These are phyloP conservation scores for Mythimna vitellina DNA, from an alignment of 2,888 invertebrate species.

Conservation along the genomic window DNA sequence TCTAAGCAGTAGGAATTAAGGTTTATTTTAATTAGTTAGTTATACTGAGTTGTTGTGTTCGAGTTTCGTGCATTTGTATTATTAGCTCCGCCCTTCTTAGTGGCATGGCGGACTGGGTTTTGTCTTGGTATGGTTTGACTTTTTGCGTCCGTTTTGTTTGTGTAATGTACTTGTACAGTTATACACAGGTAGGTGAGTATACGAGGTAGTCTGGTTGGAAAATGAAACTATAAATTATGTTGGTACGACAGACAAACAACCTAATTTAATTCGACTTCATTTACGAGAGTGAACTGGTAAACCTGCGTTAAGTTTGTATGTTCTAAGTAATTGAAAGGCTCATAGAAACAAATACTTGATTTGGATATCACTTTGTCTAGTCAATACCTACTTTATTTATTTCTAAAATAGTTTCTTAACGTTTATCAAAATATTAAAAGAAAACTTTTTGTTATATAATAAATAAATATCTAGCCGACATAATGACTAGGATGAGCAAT, in stretches of 20 bases:
- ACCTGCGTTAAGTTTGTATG: not conserved
- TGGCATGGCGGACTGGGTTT: conserved; percentile 86
- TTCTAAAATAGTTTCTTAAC: not conserved
- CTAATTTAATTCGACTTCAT: conserved; percentile 10
- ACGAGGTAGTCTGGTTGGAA: conserved; percentile 19
- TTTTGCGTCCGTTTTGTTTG: conserved; percentile 79
- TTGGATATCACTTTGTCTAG: not conserved
- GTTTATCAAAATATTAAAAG: not conserved
- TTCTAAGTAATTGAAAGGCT: not conserved
- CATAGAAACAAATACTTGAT: not conserved
- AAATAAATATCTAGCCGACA: not conserved
- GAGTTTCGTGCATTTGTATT: conserved; percentile 68
- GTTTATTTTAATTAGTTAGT: conserved; percentile 71
- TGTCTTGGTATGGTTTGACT: conserved; percentile 76
- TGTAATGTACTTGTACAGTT: conserved; percentile 53
- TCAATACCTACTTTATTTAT: not conserved
- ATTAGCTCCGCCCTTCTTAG: conserved; percentile 88
- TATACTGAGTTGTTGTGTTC: conserved; percentile 64
- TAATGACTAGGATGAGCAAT: not conserved
- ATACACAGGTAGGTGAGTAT: conserved; percentile 50
- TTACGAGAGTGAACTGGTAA: not conserved
- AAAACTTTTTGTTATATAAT: not conserved
- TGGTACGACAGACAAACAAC: conserved; percentile 3
- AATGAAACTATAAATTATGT: conserved; percentile 16
- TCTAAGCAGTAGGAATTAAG: conserved; percentile 69